Evolutionary conservation across 2,888 invertebrate genomes (phyloP).

Genomic region (Keiferia lycopersicella): DNA sequence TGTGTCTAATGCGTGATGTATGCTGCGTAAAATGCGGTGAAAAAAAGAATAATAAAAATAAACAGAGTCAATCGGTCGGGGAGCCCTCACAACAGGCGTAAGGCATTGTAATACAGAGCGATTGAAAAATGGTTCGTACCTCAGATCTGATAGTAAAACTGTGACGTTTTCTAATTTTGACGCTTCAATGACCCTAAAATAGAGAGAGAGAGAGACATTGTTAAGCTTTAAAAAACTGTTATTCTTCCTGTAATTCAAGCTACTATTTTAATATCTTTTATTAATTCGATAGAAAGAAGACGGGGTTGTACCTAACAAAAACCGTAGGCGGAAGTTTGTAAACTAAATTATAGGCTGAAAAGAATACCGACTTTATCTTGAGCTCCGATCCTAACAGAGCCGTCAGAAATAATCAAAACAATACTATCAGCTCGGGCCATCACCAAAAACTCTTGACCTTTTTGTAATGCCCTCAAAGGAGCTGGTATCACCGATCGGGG

Average conservation of each 20-base stretch:
- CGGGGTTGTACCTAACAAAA: not conserved
- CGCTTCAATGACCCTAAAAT: constrained; percentile 50
- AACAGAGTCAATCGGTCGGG: constrained; percentile 58
- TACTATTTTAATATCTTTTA: not conserved
- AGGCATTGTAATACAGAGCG: constrained; percentile 54
- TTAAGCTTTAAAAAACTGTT: not conserved
- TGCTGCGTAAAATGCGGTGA: constrained; percentile 65
- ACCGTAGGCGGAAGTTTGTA: not conserved
- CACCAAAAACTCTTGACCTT: constrained; percentile 48
- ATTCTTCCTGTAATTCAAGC: not conserved
- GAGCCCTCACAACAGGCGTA: constrained; percentile 55
- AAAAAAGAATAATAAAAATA: constrained; percentile 62
- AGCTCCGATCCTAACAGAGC: constrained; percentile 53
- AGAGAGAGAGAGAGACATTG: constrained; percentile 31
- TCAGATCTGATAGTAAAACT: constrained; percentile 54
- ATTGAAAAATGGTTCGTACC: constrained; percentile 65
- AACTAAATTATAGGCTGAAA: constrained; percentile 32
- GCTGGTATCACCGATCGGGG: constrained; percentile 45
- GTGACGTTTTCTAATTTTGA: constrained; percentile 67
- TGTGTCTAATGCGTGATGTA: constrained; percentile 75
- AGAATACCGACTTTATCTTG: constrained; percentile 34
- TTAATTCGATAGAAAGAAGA: not conserved
- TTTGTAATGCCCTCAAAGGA: constrained; percentile 57
- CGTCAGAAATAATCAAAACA: constrained; percentile 57
- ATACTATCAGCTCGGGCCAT: constrained; percentile 56